Evolutionary conservation across 2,888 invertebrate genomes (phyloP), one percentile per base, ranked within the genome.

Genomic region (Abscondita cerata): DNA sequence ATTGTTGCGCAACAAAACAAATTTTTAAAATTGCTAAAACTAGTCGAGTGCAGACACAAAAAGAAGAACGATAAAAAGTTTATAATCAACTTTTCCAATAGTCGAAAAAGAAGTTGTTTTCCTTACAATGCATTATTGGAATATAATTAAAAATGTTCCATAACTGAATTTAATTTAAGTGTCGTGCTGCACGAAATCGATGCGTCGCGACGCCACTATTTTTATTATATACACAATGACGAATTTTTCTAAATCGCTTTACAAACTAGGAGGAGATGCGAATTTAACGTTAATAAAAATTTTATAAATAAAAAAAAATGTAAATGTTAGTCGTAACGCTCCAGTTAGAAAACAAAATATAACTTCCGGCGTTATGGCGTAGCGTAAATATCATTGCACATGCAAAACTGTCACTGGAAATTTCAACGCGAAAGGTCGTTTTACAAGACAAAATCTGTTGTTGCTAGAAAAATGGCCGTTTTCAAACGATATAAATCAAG

Each of bases 301-400:
- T 11, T 38, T 40, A 53, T 53, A 46, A 60, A 46, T 57, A 19
- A 51, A 50, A 51, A 61, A 51, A 56, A 61, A 56, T 19, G n/a
- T 12, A 68, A 68, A 68, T 68, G 68, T 60, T 68, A 68, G 54
- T 33, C 62, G 68, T 62, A 55, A 48, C 62, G 68, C 65, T 63
- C 68, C 62, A 64, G 62, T 67, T 67, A 56, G 52, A 46, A 25
- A n/a, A 47, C 51, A 62, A 62, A 66, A 61, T 62, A 56, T 62
- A 34, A 57, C 57, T 61, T 59, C 62, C 58, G 64, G 53, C 52
- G 52, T 52, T 38, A 40, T 48, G 20, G 20, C 33, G 20, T 46
- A 61, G 52, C 66, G 59, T 66, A 62, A 66, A 66, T 64, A 62
- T 55, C 66, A 66, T 31, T 54, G 63, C 58, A 61, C 66, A 66